These are phyloP conservation scores for Cetoscarus ocellatus DNA, from an alignment of 2,797 vertebrate species.

Conservation along the genomic window DNA sequence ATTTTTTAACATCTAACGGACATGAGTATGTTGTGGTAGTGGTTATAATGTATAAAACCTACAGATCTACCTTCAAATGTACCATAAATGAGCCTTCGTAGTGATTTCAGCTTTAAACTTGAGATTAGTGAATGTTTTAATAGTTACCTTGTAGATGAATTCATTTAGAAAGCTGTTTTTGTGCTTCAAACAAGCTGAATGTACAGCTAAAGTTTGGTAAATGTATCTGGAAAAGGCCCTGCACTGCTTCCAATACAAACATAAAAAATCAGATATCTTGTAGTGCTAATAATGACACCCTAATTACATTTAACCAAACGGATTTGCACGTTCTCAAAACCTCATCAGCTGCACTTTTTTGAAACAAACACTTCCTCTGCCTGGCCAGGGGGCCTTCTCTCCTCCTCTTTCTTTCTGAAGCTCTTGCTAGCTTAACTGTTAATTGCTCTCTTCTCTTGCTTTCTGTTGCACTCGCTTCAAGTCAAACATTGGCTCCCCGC, in stretches of 20 bases:
- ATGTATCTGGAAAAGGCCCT: constrained; percentile 4
- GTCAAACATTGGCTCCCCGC: constrained; percentile 61
- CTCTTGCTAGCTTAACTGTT: constrained; percentile 46
- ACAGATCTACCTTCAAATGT: no score
- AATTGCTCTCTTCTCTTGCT: constrained; percentile 63
- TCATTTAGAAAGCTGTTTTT: no score
- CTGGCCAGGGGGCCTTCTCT: constrained; percentile 14
- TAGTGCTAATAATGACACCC: constrained; percentile 24
- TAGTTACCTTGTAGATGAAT: no score
- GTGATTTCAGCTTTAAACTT: no score
- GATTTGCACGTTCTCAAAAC: constrained; percentile 18
- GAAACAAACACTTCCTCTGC: constrained; percentile 37
- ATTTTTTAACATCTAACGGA: no score
- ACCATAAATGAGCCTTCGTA: no score
- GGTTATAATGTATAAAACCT: no score
- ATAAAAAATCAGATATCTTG: constrained; percentile 12
- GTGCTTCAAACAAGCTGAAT: no score
- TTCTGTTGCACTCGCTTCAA: constrained; percentile 47
- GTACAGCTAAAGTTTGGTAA: not conserved
- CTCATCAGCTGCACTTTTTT: constrained; percentile 39
- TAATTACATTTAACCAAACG: constrained; percentile 35
- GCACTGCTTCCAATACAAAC: constrained; percentile 16
- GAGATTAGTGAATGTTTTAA: no score
- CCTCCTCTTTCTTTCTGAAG: constrained; percentile 29
- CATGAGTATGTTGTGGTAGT: no score